Base-by-base conservation (phyloP, 2,113 vertebrate genomes). In the Stegastes partitus region DNA sequence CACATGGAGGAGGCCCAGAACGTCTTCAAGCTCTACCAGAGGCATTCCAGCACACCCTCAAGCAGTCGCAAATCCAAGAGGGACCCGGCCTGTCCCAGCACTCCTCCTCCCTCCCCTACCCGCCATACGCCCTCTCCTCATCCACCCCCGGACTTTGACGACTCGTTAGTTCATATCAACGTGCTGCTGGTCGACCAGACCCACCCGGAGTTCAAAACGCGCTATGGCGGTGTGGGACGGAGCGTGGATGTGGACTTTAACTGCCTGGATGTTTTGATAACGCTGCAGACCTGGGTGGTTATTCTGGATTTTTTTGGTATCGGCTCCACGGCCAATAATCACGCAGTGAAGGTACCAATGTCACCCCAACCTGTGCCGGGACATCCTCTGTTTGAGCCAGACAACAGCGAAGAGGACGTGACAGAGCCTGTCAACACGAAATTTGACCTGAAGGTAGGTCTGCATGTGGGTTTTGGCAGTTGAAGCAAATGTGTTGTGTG, bases 291-390 rank as follows among this genome's bases (percentile, higher is more conserved):
- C 34, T 99, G 98, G 98, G 98, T 99, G 0, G 96, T 99, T 64
- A 99, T 99, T 67, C 90, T 99, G 63, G 98, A 99, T 90, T 99
- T 99, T 87, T 99, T 99, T 93, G 96, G 98, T 8, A 98, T 99
- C 59, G 98, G 98, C 57, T 99, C 98, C 68, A 99, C 98, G 11
- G 98, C 98, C 71, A 96, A 96, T 85, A 99, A 99, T 89, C 98
- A 99, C 37, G 97, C 96, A 0, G 83, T 98, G 89, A 97, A 94
- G 88, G 78, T 89, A 0, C 69, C 93, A 0, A 81, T 89, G 70
- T 94, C 94, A 4, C n/a, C 89, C 11, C 94, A 94, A 3, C 94
- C 45, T 75, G 69, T 25, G 11, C 87, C 71, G 26, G 89, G 58
- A 34, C 77, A 75, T 69, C 86, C 69, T 42, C 81, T 85, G 58